These are phyloP conservation scores for Marmota monax DNA, from an alignment of 2,113 vertebrate species.

Conservation along the genomic window DNA sequence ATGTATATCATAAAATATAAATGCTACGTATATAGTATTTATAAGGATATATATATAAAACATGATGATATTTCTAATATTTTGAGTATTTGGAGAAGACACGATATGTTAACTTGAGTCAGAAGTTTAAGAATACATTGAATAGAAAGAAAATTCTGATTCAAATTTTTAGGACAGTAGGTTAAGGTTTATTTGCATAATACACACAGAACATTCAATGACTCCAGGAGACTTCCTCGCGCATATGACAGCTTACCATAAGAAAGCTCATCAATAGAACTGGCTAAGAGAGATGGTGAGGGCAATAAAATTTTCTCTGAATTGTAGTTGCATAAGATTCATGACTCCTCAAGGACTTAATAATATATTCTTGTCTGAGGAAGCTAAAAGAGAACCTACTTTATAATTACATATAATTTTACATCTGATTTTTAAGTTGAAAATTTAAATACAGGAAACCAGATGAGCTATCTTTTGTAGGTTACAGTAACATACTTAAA, in stretches of 20 bases:
- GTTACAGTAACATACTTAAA: not conserved
- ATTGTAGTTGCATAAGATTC: not conserved
- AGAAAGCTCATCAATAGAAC: not conserved
- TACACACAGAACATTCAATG: not conserved
- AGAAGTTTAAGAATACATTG: not conserved
- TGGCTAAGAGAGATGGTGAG: not conserved
- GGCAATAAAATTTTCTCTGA: not conserved
- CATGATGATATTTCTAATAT: not conserved
- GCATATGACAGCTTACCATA: not conserved
- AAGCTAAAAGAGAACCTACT: conserved; percentile 18
- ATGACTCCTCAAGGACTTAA: conserved; percentile 9
- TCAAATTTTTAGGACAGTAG: not conserved
- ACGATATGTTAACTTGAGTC: not conserved
- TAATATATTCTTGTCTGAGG: not conserved
- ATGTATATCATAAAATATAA: too few species aligned
- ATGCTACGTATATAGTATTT: too few species aligned
- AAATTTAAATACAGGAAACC: conserved; percentile 31
- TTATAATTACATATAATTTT: conserved; percentile 2
- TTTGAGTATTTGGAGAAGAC: not conserved
- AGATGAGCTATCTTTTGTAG: conserved; percentile 6
- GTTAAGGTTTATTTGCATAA: not conserved
- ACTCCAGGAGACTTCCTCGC: not conserved
- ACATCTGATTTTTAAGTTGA: conserved; percentile 44
- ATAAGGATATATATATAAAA: too few species aligned
- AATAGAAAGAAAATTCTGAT: not conserved